These are phyloP conservation scores for Drosophila anceps DNA, from an alignment of 2,888 invertebrate genomes.

Conservation along the genomic window DNA sequence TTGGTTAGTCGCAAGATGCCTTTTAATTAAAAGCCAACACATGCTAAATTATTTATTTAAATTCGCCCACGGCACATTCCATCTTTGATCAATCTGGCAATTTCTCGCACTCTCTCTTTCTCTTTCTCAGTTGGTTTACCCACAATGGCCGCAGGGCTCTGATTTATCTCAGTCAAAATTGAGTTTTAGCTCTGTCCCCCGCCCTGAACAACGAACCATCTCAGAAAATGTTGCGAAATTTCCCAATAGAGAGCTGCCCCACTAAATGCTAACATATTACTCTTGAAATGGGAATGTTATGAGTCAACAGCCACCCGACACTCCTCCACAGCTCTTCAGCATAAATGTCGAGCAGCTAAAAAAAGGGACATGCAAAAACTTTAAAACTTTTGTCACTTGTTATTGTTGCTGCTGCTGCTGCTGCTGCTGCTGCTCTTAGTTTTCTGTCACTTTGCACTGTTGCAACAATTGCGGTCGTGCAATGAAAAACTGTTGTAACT, in stretches of 20 bases:
- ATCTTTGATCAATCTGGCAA: constrained; percentile 34
- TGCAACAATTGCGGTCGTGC: constrained; percentile 30
- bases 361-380: constrained; percentile 13
- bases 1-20: constrained; percentile 39
- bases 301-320: constrained; percentile 9
- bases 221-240: constrained; percentile 28
- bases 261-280: constrained; percentile 7
- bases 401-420: constrained; percentile 19
- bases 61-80: constrained; percentile 24
- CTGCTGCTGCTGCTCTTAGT: constrained; percentile 23
- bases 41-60: constrained; percentile 58
- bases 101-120: constrained; percentile 1
- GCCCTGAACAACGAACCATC: not conserved
- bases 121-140: not conserved
- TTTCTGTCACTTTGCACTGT: constrained; percentile 33
- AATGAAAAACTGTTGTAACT: constrained; percentile 26
- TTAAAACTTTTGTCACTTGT: constrained; percentile 20
- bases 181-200: constrained; percentile 22
- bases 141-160: constrained; percentile 17
- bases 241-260: not conserved
- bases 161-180: constrained; percentile 52
- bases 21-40: constrained; percentile 61
- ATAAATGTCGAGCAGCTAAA: constrained; percentile 25
- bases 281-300: constrained; percentile 5
- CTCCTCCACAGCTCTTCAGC: constrained; percentile 21